Percentiles rank a stretch among this genome's conserved stretches.
These are phyloP conservation scores for Trichogramma dendrolimi DNA, from an alignment of 2,888 invertebrate genomes.

Conservation along the genomic window DNA sequence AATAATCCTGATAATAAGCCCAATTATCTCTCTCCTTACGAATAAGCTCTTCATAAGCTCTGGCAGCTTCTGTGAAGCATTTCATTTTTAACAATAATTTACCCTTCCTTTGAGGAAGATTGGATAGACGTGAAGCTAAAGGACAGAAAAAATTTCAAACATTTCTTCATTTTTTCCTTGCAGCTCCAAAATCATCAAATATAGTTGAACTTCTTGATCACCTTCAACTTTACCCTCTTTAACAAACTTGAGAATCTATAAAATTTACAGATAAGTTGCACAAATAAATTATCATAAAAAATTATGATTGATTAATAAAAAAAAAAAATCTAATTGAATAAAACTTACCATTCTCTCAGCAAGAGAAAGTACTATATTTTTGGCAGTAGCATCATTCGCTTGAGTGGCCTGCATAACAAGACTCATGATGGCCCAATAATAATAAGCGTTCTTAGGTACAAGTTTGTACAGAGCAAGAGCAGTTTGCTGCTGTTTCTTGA, in stretches of 20 bases:
- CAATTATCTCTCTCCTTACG: constrained; percentile 62
- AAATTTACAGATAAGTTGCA: neutral
- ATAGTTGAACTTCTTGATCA: constrained; percentile 89
- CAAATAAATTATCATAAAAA: constrained; percentile 1
- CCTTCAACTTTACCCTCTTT: constrained; percentile 84
- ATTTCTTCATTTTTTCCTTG: constrained; percentile 80
- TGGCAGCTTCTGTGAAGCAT: constrained; percentile 71
- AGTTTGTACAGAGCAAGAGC: constrained; percentile 88
- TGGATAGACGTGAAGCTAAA: constrained; percentile 51
- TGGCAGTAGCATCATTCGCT: constrained; percentile 51
- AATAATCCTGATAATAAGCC: constrained; percentile 54
- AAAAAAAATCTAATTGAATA: neutral
- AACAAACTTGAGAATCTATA: constrained; percentile 65
- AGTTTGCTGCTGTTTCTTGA: constrained; percentile 82
- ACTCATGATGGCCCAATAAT: constrained; percentile 98
- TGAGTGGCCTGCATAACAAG: constrained; percentile 80
- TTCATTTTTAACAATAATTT: constrained; percentile 69
- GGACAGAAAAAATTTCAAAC: constrained; percentile 73
- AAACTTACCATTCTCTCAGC: constrained; percentile 87
- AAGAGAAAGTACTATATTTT: constrained; percentile 72
- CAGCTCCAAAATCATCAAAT: constrained; percentile 79
- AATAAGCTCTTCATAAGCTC: constrained; percentile 70
- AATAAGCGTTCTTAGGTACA: constrained; percentile 91
- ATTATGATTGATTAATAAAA: neutral
- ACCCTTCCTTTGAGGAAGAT: constrained; percentile 64